Evolutionary conservation across 1,140 invertebrate genomes (phyloP).

Genomic region (Papilio glaucus): DNA sequence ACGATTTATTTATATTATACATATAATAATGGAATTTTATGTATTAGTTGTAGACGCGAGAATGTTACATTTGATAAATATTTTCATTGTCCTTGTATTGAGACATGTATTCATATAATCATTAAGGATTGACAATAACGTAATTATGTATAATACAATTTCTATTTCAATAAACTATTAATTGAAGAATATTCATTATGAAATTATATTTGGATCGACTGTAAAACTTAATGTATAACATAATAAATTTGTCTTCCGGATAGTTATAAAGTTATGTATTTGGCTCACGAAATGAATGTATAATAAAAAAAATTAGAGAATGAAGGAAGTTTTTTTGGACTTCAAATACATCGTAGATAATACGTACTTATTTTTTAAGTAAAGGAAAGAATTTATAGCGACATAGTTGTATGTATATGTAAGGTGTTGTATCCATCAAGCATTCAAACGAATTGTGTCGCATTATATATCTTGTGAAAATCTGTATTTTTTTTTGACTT

Average conservation of each 20-base stretch:
- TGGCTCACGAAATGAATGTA: slow-evolving; percentile 60
- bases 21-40: slow-evolving; percentile 16
- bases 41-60: slow-evolving; percentile 20
- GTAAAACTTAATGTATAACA: slow-evolving; percentile 48
- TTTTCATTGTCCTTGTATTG: slow-evolving; percentile 28
- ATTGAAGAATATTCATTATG: slow-evolving; percentile 21
- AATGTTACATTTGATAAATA: slow-evolving; percentile 18
- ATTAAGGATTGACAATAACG: slow-evolving; percentile 30
- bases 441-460: neutral
- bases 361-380: slow-evolving; percentile 59
- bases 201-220: slow-evolving; percentile 34
- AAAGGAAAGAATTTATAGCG: slow-evolving; percentile 73
- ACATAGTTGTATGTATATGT: slow-evolving; percentile 34
- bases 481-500: neutral
- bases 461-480: neutral
- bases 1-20: neutral
- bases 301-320: slow-evolving; percentile 49
- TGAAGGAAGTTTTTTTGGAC: slow-evolving; percentile 64
- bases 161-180: slow-evolving; percentile 18
- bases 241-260: slow-evolving; percentile 82
- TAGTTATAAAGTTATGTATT: slow-evolving; percentile 74
- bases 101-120: slow-evolving; percentile 12
- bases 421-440: slow-evolving; percentile 18
- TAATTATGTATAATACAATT: slow-evolving; percentile 20
- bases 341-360: slow-evolving; percentile 48